Conservation (phyloP, 2,888 invertebrate species). For the Ypsolopha scabrella region DNA sequence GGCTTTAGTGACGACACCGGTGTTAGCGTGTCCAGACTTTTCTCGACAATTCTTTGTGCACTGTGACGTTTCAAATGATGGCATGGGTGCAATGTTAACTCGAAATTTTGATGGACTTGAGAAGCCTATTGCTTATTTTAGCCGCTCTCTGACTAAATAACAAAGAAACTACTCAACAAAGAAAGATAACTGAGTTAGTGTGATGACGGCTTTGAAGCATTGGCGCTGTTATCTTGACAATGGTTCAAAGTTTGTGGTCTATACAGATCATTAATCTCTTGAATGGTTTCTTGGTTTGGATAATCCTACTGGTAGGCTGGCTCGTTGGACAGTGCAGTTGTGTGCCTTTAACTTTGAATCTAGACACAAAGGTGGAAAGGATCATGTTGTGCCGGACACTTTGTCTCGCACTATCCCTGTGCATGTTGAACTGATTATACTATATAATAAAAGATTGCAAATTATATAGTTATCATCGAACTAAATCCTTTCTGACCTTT, state of each 20-base stretch:
- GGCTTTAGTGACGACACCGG: slow-evolving; percentile 3
- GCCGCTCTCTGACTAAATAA: background rate
- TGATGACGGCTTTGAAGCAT: slow-evolving; percentile 9
- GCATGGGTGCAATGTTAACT: slow-evolving; percentile 3
- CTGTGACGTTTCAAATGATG: background rate
- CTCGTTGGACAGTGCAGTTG: slow-evolving; percentile 5
- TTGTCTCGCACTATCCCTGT: too few relatives aligned
- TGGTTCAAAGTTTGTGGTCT: slow-evolving; percentile 7
- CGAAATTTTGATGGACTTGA: slow-evolving; percentile 1
- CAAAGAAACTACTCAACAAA: slow-evolving; percentile 5
- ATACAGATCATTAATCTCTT: slow-evolving; percentile 10
- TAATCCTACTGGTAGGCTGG: slow-evolving; percentile 9
- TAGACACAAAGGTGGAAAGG: too few relatives aligned
- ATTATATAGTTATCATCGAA: background rate
- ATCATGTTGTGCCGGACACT: too few relatives aligned
- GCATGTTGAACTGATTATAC: background rate
- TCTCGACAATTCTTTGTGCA: slow-evolving; percentile 1
- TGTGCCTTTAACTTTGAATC: slow-evolving; percentile 2
- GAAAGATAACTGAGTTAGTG: slow-evolving; percentile 6
- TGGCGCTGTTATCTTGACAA: slow-evolving; percentile 7
- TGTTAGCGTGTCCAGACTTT: slow-evolving; percentile 4
- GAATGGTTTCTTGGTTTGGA: slow-evolving; percentile 12
- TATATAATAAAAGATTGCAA: background rate
- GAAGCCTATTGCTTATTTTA: background rate
- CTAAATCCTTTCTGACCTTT: background rate